Evolutionary conservation across 2,888 invertebrate genomes (phyloP), one percentile per base, ranked within the genome.

Genomic region (Gasteruption jaculator): DNA sequence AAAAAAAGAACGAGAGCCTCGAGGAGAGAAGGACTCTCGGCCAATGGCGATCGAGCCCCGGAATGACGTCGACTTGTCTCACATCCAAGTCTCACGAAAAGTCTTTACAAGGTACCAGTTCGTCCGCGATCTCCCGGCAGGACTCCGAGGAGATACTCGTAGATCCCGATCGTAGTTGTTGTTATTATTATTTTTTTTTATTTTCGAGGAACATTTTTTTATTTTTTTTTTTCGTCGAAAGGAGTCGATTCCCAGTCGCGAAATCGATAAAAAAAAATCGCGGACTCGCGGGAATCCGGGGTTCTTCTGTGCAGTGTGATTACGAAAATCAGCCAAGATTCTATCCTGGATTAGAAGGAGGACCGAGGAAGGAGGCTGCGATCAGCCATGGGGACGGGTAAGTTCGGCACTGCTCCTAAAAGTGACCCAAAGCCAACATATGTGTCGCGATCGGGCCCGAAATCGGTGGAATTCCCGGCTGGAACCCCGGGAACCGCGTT

Each of bases 61-160:
- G 46, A 57, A 57, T 63, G 65, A 65, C 66, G 66, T 63, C 54
- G 60, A 36, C 53, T 60, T 57, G 57, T 58, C 57, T 58, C 60
- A 57, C 59, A 50, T 60, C 54, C 36, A 55, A 60, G 61, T 58
- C 65, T 60, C 60, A 56, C 60, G 49, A 59, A 63, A 63, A 63
- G 56, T 59, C 55, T 53, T 57, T 50, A 47, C 54, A 52, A 53
- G 56, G 58, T 60, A 54, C 52, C 63, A 69, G 69, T 68, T 62
- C 60, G 67, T 68, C 62, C 69, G 65, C 64, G 67, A 63, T 63
- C 65, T 65, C 63, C 63, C 63, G 64, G 51, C 56, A 63, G 63
- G 61, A 64, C 63, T 65, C 60, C 43, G 46, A 43, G 43, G 10
- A 26, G 15, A 14, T 3, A 16, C 21, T 27, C 22, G 30, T 27